Percentiles rank a stretch among this genome's conserved stretches.
These are phyloP conservation scores for Cyprinodon tularosa DNA, from an alignment of 2,113 vertebrate genomes.

Conservation along the genomic window DNA sequence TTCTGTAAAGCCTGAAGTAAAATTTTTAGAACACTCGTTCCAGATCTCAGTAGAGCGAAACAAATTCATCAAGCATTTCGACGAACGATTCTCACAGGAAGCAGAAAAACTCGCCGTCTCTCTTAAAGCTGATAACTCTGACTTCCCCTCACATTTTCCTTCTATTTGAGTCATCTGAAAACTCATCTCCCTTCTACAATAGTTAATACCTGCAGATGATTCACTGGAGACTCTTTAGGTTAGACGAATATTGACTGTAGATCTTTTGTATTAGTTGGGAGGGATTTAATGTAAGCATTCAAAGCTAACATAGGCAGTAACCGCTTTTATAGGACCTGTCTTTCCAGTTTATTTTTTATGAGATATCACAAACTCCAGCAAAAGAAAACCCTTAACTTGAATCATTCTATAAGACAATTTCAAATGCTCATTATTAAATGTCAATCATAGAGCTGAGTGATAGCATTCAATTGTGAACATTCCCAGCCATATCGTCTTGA, in stretches of 20 bases:
- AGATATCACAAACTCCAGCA: neutral
- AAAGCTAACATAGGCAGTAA: neutral
- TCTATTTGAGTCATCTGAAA: neutral
- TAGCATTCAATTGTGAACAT: slow-evolving; percentile 10
- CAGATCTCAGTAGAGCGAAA: neutral
- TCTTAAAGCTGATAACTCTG: slow-evolving; percentile 12
- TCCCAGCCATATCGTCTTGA: neutral
- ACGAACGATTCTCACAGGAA: slow-evolving; percentile 5
- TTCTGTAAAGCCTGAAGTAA: neutral
- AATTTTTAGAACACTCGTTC: neutral
- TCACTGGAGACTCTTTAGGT: no score
- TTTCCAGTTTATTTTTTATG: neutral
- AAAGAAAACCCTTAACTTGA: slow-evolving; percentile 11
- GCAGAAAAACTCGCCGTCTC: neutral
- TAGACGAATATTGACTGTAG: no score
- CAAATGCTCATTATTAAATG: neutral
- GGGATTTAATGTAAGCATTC: neutral
- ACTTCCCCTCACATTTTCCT: neutral
- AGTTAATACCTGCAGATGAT: no score
- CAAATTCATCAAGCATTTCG: slow-evolving; percentile 11
- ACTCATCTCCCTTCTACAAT: neutral
- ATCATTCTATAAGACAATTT: neutral
- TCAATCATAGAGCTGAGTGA: neutral
- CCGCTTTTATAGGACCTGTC: neutral
- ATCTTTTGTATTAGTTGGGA: neutral